A percentile compares a stretch with the other conserved stretches of the same genome.
These are phyloP conservation scores for Labeo rohita DNA, from an alignment of 2,113 vertebrate species.

Conservation along the genomic window DNA sequence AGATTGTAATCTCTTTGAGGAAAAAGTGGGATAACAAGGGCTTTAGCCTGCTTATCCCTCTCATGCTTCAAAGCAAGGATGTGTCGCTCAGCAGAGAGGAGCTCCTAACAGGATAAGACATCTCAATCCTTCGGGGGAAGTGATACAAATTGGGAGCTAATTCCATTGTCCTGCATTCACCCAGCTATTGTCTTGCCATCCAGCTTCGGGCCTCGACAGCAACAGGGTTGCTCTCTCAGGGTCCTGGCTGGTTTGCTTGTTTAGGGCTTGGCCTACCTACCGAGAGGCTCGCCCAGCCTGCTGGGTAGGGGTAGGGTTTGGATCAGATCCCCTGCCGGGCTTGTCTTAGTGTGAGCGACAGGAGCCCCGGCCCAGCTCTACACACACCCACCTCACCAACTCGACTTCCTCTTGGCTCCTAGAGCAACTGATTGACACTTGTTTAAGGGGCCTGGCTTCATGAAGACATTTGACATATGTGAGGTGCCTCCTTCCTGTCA, in stretches of 20 bases:
- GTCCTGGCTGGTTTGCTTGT: constrained; percentile 65
- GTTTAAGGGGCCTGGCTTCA: constrained; percentile 73
- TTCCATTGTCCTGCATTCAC: constrained; percentile 64
- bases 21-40: constrained; percentile 73
- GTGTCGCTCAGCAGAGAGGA: constrained; percentile 69
- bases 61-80: constrained; percentile 65
- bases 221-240: constrained; percentile 55
- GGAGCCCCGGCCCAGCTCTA: constrained; percentile 54
- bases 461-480: constrained; percentile 86
- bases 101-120: constrained; percentile 72
- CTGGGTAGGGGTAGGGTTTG: constrained; percentile 70
- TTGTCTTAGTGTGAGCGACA: constrained; percentile 70
- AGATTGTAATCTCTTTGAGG: constrained; percentile 75
- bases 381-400: constrained; percentile 35
- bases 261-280: constrained; percentile 61
- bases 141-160: constrained; percentile 77
- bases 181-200: constrained; percentile 65
- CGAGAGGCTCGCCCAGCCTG: constrained; percentile 54
- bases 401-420: constrained; percentile 61
- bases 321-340: constrained; percentile 68
- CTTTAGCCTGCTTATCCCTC: constrained; percentile 71
- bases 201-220: constrained; percentile 58
- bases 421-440: constrained; percentile 78
- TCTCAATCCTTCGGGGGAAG: constrained; percentile 64
- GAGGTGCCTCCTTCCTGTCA: constrained; percentile 75